phyloP scores from a whole-genome alignment of 2,888 invertebrate species.

The Lochmaea crataegi region DNA sequence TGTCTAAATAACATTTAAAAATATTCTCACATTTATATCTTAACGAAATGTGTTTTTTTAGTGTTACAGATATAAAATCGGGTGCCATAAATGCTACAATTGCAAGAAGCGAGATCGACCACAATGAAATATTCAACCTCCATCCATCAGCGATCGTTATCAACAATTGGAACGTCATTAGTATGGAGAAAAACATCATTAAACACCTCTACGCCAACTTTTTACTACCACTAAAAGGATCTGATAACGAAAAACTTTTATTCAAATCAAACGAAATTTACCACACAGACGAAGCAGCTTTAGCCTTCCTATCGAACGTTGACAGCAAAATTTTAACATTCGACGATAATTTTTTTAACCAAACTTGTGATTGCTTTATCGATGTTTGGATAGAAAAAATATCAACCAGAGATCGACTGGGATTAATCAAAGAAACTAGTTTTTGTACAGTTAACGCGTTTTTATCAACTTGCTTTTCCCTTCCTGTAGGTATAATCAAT shows the following conservation, averaged over 20 bases:
- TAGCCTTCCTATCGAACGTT: slow-evolving; percentile 72
- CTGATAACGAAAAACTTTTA: slow-evolving; percentile 63
- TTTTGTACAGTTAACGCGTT: slow-evolving; percentile 72
- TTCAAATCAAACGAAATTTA: slow-evolving; percentile 71
- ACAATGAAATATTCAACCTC: slow-evolving; percentile 73
- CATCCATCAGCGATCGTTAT: slow-evolving; percentile 72
- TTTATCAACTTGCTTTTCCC: slow-evolving; percentile 74
- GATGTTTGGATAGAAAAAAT: slow-evolving; percentile 69
- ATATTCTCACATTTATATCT: not conserved
- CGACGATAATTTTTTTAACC: slow-evolving; percentile 73
- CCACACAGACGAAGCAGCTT: slow-evolving; percentile 67
- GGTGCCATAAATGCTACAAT: slow-evolving; percentile 75
- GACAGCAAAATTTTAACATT: slow-evolving; percentile 67
- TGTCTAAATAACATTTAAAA: not conserved
- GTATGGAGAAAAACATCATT: slow-evolving; percentile 75
- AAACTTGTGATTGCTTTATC: slow-evolving; percentile 73
- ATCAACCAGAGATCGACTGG: slow-evolving; percentile 64
- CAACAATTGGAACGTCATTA: slow-evolving; percentile 74
- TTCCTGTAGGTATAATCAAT: slow-evolving; percentile 73
- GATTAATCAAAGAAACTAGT: slow-evolving; percentile 68
- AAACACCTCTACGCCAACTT: slow-evolving; percentile 66
- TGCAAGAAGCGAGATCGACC: slow-evolving; percentile 70
- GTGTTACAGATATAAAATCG: slow-evolving; percentile 71
- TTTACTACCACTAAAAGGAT: slow-evolving; percentile 59
- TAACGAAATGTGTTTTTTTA: slow-evolving; percentile 62